phyloP scores from a whole-genome alignment of 2,113 vertebrate species.

The Psettodes erumei region DNA sequence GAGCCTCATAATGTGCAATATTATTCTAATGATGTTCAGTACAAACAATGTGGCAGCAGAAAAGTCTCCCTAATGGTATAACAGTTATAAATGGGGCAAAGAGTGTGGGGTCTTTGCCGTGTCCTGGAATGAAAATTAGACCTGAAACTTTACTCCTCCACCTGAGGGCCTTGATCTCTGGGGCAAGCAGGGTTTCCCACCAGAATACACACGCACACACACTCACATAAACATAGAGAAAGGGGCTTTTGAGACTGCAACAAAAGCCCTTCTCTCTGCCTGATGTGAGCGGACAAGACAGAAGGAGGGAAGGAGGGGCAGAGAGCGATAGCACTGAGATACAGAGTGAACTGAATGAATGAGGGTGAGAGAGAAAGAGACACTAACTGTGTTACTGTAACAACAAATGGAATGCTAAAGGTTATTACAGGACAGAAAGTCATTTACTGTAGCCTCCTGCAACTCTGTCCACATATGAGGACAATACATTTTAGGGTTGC shows the following conservation, averaged over 20 bases:
- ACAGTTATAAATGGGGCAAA: constrained; percentile 25
- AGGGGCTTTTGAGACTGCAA: constrained; percentile 68
- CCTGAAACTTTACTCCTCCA: constrained; percentile 68
- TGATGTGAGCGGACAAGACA: constrained; percentile 47
- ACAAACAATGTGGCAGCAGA: constrained; percentile 21
- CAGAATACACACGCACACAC: constrained; percentile 44
- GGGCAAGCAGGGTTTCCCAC: constrained; percentile 60
- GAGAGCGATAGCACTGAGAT: constrained; percentile 41
- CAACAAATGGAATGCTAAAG: constrained; percentile 27
- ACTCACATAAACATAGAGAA: constrained; percentile 38
- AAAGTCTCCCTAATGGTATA: constrained; percentile 18
- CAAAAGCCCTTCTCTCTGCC: constrained; percentile 72
- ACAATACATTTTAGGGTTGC: no score
- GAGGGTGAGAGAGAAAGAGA: constrained; percentile 20
- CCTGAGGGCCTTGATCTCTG: constrained; percentile 61
- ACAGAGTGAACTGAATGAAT: constrained; percentile 30
- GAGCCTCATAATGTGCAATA: constrained; percentile 33
- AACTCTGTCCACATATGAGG: no score
- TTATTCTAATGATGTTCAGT: constrained; percentile 40
- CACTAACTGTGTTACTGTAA: constrained; percentile 21
- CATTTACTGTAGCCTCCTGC: no score
- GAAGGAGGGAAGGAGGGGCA: constrained; percentile 18
- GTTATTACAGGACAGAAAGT: constrained; percentile 48
- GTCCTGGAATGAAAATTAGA: constrained; percentile 22
- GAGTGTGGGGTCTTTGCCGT: constrained; percentile 24